Base-by-base conservation (phyloP, 92 coral and sea anemone genomes). In the Phenganax subtilis region DNA sequence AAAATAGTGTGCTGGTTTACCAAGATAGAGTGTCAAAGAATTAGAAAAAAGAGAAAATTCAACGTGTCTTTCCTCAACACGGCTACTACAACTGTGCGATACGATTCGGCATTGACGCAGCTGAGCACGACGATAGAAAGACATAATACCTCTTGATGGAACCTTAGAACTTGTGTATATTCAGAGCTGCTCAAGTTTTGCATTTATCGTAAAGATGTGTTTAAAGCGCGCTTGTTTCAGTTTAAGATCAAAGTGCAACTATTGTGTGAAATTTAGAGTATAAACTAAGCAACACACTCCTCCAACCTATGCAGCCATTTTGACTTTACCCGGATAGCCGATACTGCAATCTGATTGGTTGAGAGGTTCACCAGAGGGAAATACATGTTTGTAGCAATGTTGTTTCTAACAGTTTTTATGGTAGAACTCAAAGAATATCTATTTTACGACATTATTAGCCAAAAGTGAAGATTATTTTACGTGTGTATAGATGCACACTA, bases 281-380 rank as follows among this genome's bases (percentile, higher is more conserved):
- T 64, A 64, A 64, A 64, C 11, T 44, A 12, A 64, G 20, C 67
- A 20, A n/a, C 70, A 64, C 70, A 68, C 73, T 64, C 70, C 10
- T 68, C 9, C 53, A 44, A 64, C 47, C 47, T 1, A 25, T 37
- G 73, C 73, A 12, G 73, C 73, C 73, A 68, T 68, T 51, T 68
- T 68, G 73, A 53, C 20, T 10, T 75, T 73, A 72, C 59, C 76
- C 76, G 44, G 62, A 65, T 3, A 1, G 63, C 20, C 0, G 11
- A 75, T 57, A 29, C 81, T 58, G 71, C 57, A 76, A 10, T 30
- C 69, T 76, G 81, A 76, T 76, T 76, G 81, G 81, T 59, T 44
- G 70, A 76, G 6, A 58, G 7, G 7, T 64, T 44, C 10, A 57
- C 28, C n/a, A 11, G 57, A 51, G 81, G 25, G 67, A 75, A 75